phyloP scores from a whole-genome alignment of 2,113 vertebrate species.

The Hypomesus transpacificus region DNA sequence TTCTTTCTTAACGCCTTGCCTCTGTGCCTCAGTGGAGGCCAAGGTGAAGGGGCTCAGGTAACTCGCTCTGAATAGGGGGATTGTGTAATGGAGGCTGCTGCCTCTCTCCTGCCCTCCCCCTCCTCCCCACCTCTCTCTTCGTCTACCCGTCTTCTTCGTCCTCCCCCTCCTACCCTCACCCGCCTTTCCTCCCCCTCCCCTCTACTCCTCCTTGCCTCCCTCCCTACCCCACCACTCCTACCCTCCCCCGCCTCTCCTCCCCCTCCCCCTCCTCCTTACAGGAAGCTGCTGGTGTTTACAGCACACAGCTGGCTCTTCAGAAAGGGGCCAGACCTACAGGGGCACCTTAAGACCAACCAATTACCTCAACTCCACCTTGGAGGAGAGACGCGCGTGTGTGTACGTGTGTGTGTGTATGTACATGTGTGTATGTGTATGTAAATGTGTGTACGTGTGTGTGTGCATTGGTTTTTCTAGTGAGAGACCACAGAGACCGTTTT shows the following conservation, averaged over 20 bases:
- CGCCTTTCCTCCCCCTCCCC: not conserved
- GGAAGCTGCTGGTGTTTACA: not conserved
- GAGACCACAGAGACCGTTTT: too few relatives aligned
- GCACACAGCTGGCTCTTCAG: slow-evolving; percentile 54
- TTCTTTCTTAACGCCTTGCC: not conserved
- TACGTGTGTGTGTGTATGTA: not conserved
- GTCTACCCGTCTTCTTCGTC: not conserved
- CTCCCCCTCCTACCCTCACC: not conserved
- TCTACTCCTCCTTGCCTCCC: not conserved
- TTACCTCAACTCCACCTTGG: slow-evolving; percentile 45
- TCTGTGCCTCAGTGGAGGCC: slow-evolving; percentile 13
- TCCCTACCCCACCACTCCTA: not conserved
- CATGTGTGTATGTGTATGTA: slow-evolving; percentile 5
- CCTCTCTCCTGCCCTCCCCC: not conserved
- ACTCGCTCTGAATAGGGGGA: slow-evolving; percentile 46
- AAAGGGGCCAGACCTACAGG: slow-evolving; percentile 51
- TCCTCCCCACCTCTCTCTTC: not conserved
- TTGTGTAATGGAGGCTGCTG: slow-evolving; percentile 37
- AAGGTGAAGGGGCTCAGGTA: slow-evolving; percentile 54
- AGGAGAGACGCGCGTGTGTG: not conserved
- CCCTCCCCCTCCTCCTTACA: not conserved
- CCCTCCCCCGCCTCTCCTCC: not conserved
- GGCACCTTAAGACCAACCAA: slow-evolving; percentile 42
- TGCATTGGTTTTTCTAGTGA: not conserved
- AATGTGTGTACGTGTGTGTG: slow-evolving; percentile 4